Evolutionary conservation across 2,113 vertebrate genomes (phyloP).

Genomic region (Cololabis saira): DNA sequence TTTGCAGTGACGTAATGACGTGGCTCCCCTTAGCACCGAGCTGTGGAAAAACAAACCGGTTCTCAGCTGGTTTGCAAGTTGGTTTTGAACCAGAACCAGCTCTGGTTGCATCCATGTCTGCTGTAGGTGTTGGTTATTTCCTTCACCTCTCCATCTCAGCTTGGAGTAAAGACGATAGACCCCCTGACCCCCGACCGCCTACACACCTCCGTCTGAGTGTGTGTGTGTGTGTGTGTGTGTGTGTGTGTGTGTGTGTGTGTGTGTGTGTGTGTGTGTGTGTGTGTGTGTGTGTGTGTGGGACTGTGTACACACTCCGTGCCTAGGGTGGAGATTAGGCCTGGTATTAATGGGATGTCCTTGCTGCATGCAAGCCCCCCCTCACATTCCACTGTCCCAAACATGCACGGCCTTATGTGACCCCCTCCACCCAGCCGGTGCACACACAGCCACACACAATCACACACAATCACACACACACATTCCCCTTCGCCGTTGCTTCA

Average conservation of each 20-base stretch:
- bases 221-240: not conserved
- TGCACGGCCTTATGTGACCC: conserved; percentile 54
- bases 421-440: conserved; percentile 37
- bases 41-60: too few species aligned
- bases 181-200: conserved; percentile 15
- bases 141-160: conserved; percentile 46
- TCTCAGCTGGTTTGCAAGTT: too few species aligned
- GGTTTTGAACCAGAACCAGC: too few species aligned
- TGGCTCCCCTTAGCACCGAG: too few species aligned
- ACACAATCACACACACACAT: conserved; percentile 47
- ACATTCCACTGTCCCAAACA: conserved; percentile 72
- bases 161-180: conserved; percentile 38
- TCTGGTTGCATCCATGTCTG: conserved; percentile 14
- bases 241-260: conserved; percentile 25
- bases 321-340: conserved; percentile 67
- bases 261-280: not conserved
- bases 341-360: conserved; percentile 69
- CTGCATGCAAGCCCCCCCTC: conserved; percentile 46
- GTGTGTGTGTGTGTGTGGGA: not conserved
- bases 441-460: conserved; percentile 50
- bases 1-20: too few species aligned
- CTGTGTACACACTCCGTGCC: conserved; percentile 42
- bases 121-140: conserved; percentile 33
- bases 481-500: conserved; percentile 40
- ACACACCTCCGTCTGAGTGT: not conserved